These are phyloP conservation scores for Mormyrops boulengeri DNA, from an alignment of 2,797 vertebrate genomes.

Conservation along the genomic window DNA sequence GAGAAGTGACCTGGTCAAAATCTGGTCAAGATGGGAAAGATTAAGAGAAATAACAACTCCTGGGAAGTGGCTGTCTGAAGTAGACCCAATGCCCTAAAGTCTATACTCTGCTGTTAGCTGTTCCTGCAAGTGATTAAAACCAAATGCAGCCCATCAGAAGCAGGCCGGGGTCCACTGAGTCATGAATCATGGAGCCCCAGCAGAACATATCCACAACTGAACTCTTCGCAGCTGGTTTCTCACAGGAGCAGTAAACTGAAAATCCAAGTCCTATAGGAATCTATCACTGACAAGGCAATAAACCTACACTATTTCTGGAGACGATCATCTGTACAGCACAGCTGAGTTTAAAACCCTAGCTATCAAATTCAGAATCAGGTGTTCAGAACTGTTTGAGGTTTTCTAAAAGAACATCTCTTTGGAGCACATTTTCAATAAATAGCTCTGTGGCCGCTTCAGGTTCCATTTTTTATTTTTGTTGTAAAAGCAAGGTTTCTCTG, in stretches of 20 bases:
- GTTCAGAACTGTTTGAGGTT: background rate
- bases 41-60: background rate
- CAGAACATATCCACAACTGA: background rate
- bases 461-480: background rate
- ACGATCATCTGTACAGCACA: background rate
- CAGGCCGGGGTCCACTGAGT: background rate
- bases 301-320: background rate
- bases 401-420: background rate
- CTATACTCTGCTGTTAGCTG: background rate
- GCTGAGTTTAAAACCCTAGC: background rate
- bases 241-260: background rate
- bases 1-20: background rate
- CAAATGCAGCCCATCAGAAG: background rate
- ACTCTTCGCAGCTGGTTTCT: background rate
- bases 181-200: background rate
- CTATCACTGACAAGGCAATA: background rate
- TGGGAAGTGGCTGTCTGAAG: background rate
- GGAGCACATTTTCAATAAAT: background rate
- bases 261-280: background rate
- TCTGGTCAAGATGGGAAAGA: background rate
- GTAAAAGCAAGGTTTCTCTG: background rate
- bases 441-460: background rate
- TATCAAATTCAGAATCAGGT: background rate
- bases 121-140: background rate
- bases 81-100: background rate